A percentile compares a stretch with the other conserved stretches of the same genome.
These are phyloP conservation scores for Procavia capensis DNA, from an alignment of 2,113 vertebrate species.

Conservation along the genomic window DNA sequence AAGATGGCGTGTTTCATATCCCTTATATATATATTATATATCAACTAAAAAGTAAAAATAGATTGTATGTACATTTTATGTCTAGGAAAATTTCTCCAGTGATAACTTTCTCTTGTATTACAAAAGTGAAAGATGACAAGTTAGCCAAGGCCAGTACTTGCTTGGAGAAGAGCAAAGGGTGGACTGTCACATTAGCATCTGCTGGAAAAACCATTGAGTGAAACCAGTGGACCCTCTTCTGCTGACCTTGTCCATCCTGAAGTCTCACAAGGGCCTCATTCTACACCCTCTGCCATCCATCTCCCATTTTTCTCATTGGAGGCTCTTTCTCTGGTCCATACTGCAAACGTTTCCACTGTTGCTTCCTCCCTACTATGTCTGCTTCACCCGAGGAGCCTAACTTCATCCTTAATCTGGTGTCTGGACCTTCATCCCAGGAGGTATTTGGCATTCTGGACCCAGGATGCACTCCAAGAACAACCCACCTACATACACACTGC, in stretches of 20 bases:
- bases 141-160: not conserved
- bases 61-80: not conserved
- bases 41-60: not conserved
- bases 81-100: constrained; percentile 1
- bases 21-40: not conserved
- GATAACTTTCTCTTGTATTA: not conserved
- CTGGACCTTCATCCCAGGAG: not conserved
- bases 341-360: not conserved
- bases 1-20: not conserved
- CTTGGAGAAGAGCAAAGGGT: not conserved
- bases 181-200: not conserved
- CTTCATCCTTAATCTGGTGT: constrained; percentile 3
- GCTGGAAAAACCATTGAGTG: not conserved
- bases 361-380: not conserved
- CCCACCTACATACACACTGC: not conserved
- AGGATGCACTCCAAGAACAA: constrained; percentile 4
- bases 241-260: not conserved
- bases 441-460: not conserved
- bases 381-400: not conserved
- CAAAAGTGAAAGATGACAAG: not conserved
- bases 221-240: not conserved
- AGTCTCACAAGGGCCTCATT: not conserved
- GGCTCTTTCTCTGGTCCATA: not conserved
- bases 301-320: not conserved
- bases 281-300: not conserved